Evolutionary conservation across 1,140 invertebrate genomes (phyloP).

Genomic region (Stegodyphus dumicola): DNA sequence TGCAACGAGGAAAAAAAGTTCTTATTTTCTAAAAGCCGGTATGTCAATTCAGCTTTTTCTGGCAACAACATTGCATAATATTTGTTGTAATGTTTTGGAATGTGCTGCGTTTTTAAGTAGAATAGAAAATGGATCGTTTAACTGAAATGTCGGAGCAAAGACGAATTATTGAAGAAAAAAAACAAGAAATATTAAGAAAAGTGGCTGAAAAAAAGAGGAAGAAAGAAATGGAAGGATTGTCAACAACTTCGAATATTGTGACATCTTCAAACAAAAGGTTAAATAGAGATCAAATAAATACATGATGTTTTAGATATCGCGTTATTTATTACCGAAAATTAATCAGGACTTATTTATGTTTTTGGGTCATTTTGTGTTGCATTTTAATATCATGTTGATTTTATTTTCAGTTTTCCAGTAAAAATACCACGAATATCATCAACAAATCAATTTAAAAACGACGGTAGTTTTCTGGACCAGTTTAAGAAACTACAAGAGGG

Average conservation of each 20-base stretch:
- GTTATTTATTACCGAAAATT: neutral
- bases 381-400: neutral
- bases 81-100: no score
- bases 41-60: no score
- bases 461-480: slow-evolving; percentile 88
- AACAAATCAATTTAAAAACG: slow-evolving; percentile 79
- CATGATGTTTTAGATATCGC: neutral
- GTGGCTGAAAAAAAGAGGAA: slow-evolving; percentile 38
- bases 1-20: no score
- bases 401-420: slow-evolving; percentile 41
- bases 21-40: no score
- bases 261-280: slow-evolving; percentile 49
- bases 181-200: slow-evolving; percentile 55
- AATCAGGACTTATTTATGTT: neutral
- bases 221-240: neutral
- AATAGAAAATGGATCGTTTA: slow-evolving; percentile 39
- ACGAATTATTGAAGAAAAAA: slow-evolving; percentile 59
- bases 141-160: slow-evolving; percentile 58
- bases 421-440: slow-evolving; percentile 42
- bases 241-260: slow-evolving; percentile 41
- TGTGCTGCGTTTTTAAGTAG: no score
- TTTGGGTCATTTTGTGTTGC: neutral
- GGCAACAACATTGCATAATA: no score
- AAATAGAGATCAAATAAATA: neutral
- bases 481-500: slow-evolving; percentile 88